Base-by-base conservation (phyloP, 2,888 invertebrate genomes). In the Agrochola litura region DNA sequence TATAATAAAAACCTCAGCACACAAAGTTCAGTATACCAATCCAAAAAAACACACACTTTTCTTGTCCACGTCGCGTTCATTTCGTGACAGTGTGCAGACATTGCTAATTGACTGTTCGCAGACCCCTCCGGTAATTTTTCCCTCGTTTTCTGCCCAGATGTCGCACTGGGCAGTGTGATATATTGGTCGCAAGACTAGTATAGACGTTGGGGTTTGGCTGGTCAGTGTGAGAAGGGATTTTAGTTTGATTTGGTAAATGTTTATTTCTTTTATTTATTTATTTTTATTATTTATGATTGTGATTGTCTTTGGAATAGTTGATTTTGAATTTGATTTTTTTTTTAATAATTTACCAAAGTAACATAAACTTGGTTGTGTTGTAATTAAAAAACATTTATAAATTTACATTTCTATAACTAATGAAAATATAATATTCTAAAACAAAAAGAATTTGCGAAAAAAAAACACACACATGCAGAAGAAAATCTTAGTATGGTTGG, bases 71-170 rank as follows among this genome's bases (percentile, higher is more conserved):
- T 64, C 65, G 37, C 70, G 64, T 72, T 76, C 63, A 79, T 74
- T 66, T 14, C 37, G 77, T 84, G 88, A 90, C 87, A 79, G 10
- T 80, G 77, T 81, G 87, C 90, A 90, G 90, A 90, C 89, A 82
- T 82, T 19, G n/a, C 86, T 90, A 90, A 91, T 90, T 90, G 91
- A 89, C 90, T 76, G 56, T 76, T 81, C 77, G 63, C 81, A 86
- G 83, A 83, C 78, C 90, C 85, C 86, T 73, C 70, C 71, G 43
- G 74, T 61, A 85, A 87, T 89, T 87, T 86, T 83, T 88, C 71
- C 72, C 79, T 87, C 86, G 80, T 87, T 89, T 77, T 80, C 73
- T 54, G 73, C 12, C 52, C 82, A 87, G 81, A 79, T 87, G 88
- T 60, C 83, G 76, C 75, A 77, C 14, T 66, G 76, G 77, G 37